Base-by-base conservation (phyloP, 2,113 vertebrate species). In the Thunnus maccoyii region DNA sequence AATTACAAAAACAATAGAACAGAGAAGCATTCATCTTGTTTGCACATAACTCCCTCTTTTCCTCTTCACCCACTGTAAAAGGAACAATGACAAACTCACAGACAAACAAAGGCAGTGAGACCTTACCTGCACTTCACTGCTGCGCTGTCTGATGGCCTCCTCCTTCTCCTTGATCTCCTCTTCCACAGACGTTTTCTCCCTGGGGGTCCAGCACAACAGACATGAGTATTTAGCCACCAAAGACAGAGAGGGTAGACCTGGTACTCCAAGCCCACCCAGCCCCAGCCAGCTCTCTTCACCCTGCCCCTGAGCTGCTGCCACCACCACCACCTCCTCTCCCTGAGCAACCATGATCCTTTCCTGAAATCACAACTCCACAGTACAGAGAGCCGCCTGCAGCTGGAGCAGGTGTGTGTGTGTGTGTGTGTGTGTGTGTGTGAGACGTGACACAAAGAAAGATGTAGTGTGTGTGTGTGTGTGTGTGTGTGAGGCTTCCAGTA, bases 161-260 rank as follows among this genome's bases (percentile, higher is more conserved):
- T 99, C 98, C 76, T 98, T 98, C 90, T 99, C 98, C 87, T 97
- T 97, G 91, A 99, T 97, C 82, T 99, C 98, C 90, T 98, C 97
- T 79, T 98, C 98, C 92, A 99, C 97, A 76, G 95, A 94, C 89
- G 90, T 97, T 95, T 99, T 99, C 96, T 99, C 98, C 94, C 98
- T 99, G 93, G 96, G 97, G 94, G 96, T 96, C 97, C 97, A 97
- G 95, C 97, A 98, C 90, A 97, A 94, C 93, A 97, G 94, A 95
- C 96, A 98, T 69, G 97, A 95, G 94, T 97, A 97, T 95, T 97
- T 97, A 69, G 97, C 94, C 91, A 97, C 95, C 80, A 94, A 94
- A 81, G 96, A 94, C 87, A 98, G 94, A 86, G 94, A 94, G 32
- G 95, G 95, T 63, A 96, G 92, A 89, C 92, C 94, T 75, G 96